Evolutionary conservation across 2,888 invertebrate species (phyloP).

Genomic region (Cryptosula pallasiana): DNA sequence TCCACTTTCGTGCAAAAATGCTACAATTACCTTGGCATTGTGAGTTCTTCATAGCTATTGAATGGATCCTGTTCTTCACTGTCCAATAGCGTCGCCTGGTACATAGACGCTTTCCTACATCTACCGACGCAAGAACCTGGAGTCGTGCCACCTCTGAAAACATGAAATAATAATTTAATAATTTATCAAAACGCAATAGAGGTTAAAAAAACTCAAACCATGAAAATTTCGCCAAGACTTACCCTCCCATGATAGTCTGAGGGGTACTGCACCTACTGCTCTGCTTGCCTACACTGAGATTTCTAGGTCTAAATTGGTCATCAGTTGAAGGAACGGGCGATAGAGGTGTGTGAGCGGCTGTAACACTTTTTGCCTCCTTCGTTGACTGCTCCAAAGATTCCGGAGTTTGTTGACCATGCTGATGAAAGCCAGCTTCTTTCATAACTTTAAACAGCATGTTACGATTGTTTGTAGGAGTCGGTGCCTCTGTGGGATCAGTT

Average conservation of each 20-base stretch:
- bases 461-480: not conserved
- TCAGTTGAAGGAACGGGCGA: not conserved
- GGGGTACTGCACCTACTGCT: conserved; percentile 22
- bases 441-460: conserved; percentile 18
- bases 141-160: not conserved
- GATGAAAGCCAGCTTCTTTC: conserved; percentile 13
- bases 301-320: not conserved
- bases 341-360: not conserved
- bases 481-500: not conserved
- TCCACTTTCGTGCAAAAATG: no score
- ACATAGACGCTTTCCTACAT: not conserved
- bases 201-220: not conserved
- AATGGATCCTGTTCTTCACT: conserved; percentile 5
- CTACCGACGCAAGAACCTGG: not conserved
- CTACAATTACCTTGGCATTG: conserved; percentile 2
- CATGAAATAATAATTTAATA: not conserved
- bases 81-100: not conserved
- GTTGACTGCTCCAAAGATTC: not conserved
- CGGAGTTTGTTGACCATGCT: not conserved
- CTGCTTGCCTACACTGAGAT: conserved; percentile 20
- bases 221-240: not conserved
- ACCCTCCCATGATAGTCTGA: conserved; percentile 1
- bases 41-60: not conserved
- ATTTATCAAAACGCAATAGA: not conserved
- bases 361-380: not conserved